These are phyloP conservation scores for Creontiades dilutus DNA, from an alignment of 2,888 invertebrate genomes.

Conservation along the genomic window DNA sequence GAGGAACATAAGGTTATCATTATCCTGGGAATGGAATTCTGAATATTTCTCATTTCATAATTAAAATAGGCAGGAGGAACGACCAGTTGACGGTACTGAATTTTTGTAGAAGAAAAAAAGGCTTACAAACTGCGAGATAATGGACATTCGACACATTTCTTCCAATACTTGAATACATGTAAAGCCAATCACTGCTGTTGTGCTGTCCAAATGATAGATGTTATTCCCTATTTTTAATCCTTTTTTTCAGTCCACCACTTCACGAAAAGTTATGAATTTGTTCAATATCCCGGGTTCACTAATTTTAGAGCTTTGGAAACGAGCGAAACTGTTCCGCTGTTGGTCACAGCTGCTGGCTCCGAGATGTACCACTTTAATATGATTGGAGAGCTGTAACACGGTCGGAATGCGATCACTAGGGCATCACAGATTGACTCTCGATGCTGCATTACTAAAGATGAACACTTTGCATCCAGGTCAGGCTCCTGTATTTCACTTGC, in stretches of 20 bases:
- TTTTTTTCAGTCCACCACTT: background rate
- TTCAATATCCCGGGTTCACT: background rate
- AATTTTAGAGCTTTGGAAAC: background rate
- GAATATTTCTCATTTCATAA: too few relatives aligned
- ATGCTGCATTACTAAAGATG: constrained; percentile 67
- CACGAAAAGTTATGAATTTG: too few relatives aligned
- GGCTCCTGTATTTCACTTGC: constrained; percentile 63
- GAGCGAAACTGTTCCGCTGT: constrained; percentile 64
- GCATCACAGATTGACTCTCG: constrained; percentile 69
- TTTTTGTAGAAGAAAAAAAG: too few relatives aligned
- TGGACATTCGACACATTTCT: too few relatives aligned
- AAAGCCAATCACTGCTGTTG: too few relatives aligned
- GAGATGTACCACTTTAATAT: constrained; percentile 69
- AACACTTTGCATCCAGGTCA: constrained; percentile 69
- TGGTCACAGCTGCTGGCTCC: constrained; percentile 68
- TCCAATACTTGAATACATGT: too few relatives aligned
- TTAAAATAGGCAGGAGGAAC: too few relatives aligned
- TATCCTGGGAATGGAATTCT: too few relatives aligned
- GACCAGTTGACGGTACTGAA: too few relatives aligned
- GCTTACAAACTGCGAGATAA: too few relatives aligned
- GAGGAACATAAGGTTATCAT: too few relatives aligned
- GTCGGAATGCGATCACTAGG: constrained; percentile 69
- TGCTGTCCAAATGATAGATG: background rate
- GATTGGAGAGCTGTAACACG: constrained; percentile 70
- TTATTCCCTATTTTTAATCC: background rate